Evolutionary conservation across 2,113 vertebrate species (phyloP).

Genomic region (Callaeas wilsoni): DNA sequence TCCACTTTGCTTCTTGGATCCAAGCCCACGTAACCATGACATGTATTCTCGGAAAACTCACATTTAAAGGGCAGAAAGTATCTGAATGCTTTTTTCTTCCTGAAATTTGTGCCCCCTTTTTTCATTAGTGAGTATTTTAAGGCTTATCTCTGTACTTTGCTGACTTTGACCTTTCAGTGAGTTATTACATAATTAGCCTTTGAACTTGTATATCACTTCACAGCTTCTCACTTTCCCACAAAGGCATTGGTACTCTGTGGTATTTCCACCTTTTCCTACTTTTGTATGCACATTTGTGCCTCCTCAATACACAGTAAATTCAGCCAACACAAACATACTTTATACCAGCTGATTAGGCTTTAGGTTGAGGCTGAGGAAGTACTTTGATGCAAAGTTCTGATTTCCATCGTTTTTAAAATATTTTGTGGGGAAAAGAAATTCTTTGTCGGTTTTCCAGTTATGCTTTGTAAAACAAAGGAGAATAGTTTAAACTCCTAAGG

Average conservation of each 20-base stretch:
- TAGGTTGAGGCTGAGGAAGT: constrained; percentile 33
- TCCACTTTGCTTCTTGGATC: not conserved
- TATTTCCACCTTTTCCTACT: constrained; percentile 72
- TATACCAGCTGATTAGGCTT: constrained; percentile 46
- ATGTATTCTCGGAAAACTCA: not conserved
- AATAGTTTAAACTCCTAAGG: constrained; percentile 6
- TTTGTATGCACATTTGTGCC: constrained; percentile 57
- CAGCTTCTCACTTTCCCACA: constrained; percentile 57
- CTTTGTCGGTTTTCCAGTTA: not conserved
- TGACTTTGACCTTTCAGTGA: constrained; percentile 63
- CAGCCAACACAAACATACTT: constrained; percentile 62
- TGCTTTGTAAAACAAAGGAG: constrained; percentile 6
- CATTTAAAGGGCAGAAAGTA: constrained; percentile 30
- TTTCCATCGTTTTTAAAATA: not conserved
- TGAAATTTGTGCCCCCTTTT: constrained; percentile 15
- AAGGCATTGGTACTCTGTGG: constrained; percentile 22
- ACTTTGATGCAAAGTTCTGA: constrained; percentile 13
- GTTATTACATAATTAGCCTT: constrained; percentile 50
- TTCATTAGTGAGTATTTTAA: constrained; percentile 17
- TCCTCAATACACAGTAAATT: not conserved
- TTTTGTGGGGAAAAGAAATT: not conserved
- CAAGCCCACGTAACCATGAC: accelerated
- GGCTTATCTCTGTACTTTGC: constrained; percentile 51
- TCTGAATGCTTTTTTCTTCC: not conserved
- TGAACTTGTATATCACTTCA: constrained; percentile 47